A percentile compares a stretch with the other conserved stretches of the same genome.
These are phyloP conservation scores for Ligdia adustata DNA, from an alignment of 2,888 invertebrate genomes.

Conservation along the genomic window DNA sequence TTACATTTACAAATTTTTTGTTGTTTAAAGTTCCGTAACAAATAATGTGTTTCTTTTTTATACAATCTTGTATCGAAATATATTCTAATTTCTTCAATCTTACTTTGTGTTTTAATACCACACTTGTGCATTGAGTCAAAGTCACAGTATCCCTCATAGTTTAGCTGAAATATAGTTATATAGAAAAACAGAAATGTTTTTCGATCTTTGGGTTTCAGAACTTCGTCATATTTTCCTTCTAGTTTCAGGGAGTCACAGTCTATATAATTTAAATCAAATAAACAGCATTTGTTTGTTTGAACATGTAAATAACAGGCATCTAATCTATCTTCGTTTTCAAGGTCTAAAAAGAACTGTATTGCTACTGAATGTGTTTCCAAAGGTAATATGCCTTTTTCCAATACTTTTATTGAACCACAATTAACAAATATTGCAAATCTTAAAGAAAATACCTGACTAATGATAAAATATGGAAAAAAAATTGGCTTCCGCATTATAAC, in stretches of 20 bases:
- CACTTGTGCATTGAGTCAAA: conserved; percentile 52
- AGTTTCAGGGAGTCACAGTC: conserved; percentile 51
- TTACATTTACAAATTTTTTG: conserved; percentile 46
- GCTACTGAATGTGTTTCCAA: conserved; percentile 57
- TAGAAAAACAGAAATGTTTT: conserved; percentile 55
- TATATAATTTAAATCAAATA: conserved; percentile 44
- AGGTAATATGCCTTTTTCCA: conserved; percentile 63
- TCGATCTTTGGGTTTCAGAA: conserved; percentile 50
- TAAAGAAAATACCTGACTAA: conserved; percentile 10
- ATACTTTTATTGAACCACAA: conserved; percentile 42
- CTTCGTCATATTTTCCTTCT: conserved; percentile 40
- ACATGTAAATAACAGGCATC: conserved; percentile 47
- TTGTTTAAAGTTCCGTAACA: conserved; percentile 29
- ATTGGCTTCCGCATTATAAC: no score
- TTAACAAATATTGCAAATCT: conserved; percentile 5
- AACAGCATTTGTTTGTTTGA: conserved; percentile 54
- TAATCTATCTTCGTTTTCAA: conserved; percentile 53
- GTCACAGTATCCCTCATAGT: conserved; percentile 60
- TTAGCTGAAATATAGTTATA: conserved; percentile 57
- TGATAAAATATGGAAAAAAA: conserved; percentile 15
- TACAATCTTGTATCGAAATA: conserved; percentile 57
- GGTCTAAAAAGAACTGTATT: conserved; percentile 61
- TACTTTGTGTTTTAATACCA: conserved; percentile 33
- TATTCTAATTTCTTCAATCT: conserved; percentile 43
- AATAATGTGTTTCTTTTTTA: conserved; percentile 32